Evolutionary conservation across 2,797 vertebrate genomes (phyloP).

Genomic region (Garrulus glandarius): DNA sequence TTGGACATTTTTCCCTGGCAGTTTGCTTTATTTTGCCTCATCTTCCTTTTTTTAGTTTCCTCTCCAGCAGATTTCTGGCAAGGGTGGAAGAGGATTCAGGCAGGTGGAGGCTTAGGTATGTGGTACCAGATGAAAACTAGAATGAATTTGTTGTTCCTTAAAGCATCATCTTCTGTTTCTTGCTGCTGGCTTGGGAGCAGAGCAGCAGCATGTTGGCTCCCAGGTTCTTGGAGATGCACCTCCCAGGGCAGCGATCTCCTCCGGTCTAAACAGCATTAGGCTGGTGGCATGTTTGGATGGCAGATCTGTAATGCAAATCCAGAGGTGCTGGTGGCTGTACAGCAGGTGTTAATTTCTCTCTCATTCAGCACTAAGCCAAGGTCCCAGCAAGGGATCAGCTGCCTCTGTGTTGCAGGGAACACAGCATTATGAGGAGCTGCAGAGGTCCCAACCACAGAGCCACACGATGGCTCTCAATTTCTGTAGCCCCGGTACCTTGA

Average conservation of each 20-base stretch:
- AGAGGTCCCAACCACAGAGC: neutral
- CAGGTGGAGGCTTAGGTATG: conserved; percentile 32
- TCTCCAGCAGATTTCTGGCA: conserved; percentile 41
- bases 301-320: neutral
- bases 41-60: conserved; percentile 55
- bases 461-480: neutral
- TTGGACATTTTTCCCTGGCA: conserved; percentile 70
- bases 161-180: neutral
- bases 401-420: neutral
- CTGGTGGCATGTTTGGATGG: neutral
- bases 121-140: neutral
- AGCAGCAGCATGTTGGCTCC: neutral
- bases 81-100: neutral
- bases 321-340: neutral
- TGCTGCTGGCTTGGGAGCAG: neutral
- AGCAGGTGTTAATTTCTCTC: neutral
- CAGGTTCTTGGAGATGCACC: neutral
- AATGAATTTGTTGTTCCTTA: conserved; percentile 1
- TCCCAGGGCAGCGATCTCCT: neutral
- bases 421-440: neutral
- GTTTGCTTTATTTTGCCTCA: conserved; percentile 62
- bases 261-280: accelerated
- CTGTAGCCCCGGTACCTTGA: neutral
- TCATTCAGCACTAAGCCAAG: neutral
- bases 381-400: neutral